phyloP scores from a whole-genome alignment of 2,888 invertebrate genomes.

The Stenichneumon culpator region DNA sequence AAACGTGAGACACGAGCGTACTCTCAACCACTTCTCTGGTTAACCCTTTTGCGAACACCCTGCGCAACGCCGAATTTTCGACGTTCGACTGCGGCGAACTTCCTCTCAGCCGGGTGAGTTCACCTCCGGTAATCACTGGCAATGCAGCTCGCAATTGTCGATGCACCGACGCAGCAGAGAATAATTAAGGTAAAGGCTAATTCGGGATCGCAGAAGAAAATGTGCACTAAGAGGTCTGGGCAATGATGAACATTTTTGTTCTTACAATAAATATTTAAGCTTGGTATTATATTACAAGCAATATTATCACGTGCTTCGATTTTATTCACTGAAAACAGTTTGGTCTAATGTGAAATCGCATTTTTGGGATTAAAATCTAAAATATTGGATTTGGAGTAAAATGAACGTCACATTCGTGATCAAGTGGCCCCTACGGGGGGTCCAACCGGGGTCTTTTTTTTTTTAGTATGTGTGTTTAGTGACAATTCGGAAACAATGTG shows the following conservation, averaged over 20 bases:
- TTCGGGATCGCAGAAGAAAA: neutral
- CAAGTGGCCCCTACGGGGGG: too few species aligned
- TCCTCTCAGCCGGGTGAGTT: neutral
- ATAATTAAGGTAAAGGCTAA: neutral
- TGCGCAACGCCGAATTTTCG: constrained; percentile 42
- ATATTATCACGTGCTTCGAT: too few species aligned
- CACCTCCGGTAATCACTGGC: constrained; percentile 4
- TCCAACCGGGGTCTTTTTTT: too few species aligned
- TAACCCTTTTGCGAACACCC: constrained; percentile 22
- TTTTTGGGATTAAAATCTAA: too few species aligned
- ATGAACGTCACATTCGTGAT: too few species aligned
- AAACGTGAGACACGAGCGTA: constrained; percentile 17
- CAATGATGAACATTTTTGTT: neutral
- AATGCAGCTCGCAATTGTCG: constrained; percentile 20
- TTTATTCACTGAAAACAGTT: too few species aligned
- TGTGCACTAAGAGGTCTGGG: neutral
- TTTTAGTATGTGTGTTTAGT: too few species aligned
- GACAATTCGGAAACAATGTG: too few species aligned
- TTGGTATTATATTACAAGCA: neutral
- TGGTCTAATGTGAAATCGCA: too few species aligned
- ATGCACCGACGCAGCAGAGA: constrained; percentile 1
- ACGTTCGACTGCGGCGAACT: constrained; percentile 37
- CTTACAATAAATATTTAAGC: neutral
- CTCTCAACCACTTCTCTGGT: constrained; percentile 13
- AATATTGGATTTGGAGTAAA: too few species aligned